Conservation (phyloP, 2,797 vertebrate genomes). For the Silurus aristotelis region DNA sequence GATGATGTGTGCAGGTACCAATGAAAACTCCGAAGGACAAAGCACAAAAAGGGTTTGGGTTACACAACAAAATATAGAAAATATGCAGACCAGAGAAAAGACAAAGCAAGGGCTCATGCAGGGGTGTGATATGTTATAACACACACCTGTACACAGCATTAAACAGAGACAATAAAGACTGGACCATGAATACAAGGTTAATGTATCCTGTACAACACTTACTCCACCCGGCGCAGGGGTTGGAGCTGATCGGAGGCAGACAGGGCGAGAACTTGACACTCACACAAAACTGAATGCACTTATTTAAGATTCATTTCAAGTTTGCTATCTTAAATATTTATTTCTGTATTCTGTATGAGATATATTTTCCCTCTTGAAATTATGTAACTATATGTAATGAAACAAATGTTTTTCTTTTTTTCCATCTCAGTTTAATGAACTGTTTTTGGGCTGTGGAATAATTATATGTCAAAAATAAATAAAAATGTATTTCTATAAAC, state of each 20-base stretch:
- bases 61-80: background rate
- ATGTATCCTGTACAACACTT: too few species aligned
- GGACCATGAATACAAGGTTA: background rate
- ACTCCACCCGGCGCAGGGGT: background rate
- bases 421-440: background rate
- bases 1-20: background rate
- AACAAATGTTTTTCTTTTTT: background rate
- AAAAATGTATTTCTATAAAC: constrained; percentile 14
- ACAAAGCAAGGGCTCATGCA: background rate
- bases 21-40: background rate
- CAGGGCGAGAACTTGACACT: background rate
- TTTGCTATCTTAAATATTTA: background rate
- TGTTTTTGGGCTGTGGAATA: background rate
- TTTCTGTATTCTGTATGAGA: background rate
- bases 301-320: background rate
- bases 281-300: background rate
- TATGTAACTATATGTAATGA: background rate
- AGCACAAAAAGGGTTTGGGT: background rate
- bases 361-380: background rate
- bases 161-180: background rate
- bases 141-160: background rate
- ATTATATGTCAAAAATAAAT: background rate
- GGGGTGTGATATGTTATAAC: background rate
- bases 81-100: background rate
- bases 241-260: background rate